Evolutionary conservation across 1,140 invertebrate genomes (phyloP).

Genomic region (Heliconius himera): DNA sequence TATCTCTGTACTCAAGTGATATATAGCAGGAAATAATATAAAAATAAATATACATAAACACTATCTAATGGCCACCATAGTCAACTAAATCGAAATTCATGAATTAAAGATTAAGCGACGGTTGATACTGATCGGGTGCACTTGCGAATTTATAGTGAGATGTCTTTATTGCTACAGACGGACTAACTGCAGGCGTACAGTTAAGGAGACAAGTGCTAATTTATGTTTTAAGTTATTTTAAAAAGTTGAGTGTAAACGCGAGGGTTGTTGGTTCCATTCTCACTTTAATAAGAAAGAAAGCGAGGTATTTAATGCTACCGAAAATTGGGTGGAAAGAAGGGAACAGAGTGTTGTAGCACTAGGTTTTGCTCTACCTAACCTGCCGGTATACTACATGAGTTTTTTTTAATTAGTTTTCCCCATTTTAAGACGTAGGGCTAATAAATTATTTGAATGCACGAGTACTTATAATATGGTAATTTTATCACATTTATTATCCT

Average conservation of each 20-base stretch:
- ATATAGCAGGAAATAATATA: no score
- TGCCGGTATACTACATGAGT: neutral
- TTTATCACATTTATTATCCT: no score
- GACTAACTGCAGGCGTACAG: neutral
- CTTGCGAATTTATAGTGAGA: conserved; percentile 48
- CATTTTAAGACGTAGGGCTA: no score
- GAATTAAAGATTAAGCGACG: neutral
- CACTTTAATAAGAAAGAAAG: no score
- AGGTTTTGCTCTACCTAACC: neutral
- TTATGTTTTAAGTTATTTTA: neutral
- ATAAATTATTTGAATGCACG: no score
- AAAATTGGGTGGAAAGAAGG: neutral
- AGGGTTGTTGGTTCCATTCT: no score
- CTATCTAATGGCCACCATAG: neutral
- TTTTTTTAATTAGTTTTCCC: no score
- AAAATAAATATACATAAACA: neutral
- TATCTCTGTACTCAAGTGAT: no score
- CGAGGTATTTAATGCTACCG: neutral
- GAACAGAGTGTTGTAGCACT: neutral
- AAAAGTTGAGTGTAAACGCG: no score
- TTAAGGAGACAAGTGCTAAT: neutral
- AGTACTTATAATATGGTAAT: no score
- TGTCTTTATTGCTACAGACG: conserved; percentile 9
- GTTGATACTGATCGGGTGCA: neutral
- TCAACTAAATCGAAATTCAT: neutral